Conservation (phyloP, 2,888 invertebrate genomes). For the Apotomis turbidana region DNA sequence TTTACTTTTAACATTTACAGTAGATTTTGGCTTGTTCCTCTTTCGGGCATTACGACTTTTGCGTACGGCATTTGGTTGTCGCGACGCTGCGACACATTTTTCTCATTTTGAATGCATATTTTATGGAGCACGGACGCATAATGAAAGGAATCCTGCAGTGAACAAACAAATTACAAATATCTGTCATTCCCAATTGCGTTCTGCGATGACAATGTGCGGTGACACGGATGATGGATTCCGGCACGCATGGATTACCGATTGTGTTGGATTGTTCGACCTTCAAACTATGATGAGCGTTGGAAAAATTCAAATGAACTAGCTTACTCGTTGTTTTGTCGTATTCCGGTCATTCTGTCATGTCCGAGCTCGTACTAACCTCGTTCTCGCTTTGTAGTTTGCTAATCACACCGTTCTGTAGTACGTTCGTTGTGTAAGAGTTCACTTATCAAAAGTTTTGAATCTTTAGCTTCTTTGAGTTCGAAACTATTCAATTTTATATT, state of each 20-base stretch:
- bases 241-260: constrained; percentile 31
- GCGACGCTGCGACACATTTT: constrained; percentile 78
- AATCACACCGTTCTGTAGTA: neutral
- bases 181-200: constrained; percentile 51
- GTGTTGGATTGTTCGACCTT: constrained; percentile 31
- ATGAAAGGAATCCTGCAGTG: constrained; percentile 73
- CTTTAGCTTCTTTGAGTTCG: too few species aligned
- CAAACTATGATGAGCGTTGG: constrained; percentile 27
- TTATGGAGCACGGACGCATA: constrained; percentile 76
- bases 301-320: constrained; percentile 27
- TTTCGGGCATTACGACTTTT: constrained; percentile 45
- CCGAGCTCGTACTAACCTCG: constrained; percentile 5
- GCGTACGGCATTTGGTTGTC: constrained; percentile 45
- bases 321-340: constrained; percentile 27
- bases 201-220: constrained; percentile 34
- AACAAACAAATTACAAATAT: constrained; percentile 74
- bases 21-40: constrained; percentile 44
- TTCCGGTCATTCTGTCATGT: constrained; percentile 25
- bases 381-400: neutral
- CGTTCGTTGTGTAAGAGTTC: neutral
- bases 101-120: constrained; percentile 82
- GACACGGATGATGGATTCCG: constrained; percentile 37
- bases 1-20: constrained; percentile 45
- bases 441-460: neutral
- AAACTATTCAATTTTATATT: too few species aligned